Evolutionary conservation across 2,888 invertebrate species (phyloP), one percentile per base, ranked within the genome.

Genomic region (Latheticus oryzae): DNA sequence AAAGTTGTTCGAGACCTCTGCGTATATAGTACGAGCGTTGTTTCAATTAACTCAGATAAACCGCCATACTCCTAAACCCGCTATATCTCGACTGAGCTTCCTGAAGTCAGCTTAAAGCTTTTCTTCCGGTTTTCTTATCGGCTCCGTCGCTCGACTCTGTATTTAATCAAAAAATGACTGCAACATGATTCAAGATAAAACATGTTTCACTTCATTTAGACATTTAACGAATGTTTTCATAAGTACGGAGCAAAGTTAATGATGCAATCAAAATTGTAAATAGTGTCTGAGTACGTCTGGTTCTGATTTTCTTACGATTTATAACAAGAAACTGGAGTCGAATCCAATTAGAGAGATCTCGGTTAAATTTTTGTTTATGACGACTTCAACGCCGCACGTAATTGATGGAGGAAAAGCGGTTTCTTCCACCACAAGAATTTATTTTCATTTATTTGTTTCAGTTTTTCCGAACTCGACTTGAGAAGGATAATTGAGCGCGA

Each of bases 41-140:
- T 68, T 66, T 65, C 65, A 68, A 64, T 68, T 68, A 64, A 61
- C 63, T 40, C 52, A 64, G 56, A 67, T 56, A 67, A 56, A 59
- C 57, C 43, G 40, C 55, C 42, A 42, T 43, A 53, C 47, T 54
- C 35, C 35, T 19, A 45, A 50, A 50, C 52, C 51, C 51, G 43
- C 23, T 24, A 5, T 13, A 33, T 28, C 50, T 42, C 13, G 15
- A 13, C 11, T 40, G 30, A 58, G 60, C 54, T 60, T 60, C 56
- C 54, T 52, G 53, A 45, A 48, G 56, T 47, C 45, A 24, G 59
- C 50, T 58, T 61, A 61, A 40, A 45, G 60, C 53, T 56, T 62
- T 54, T 61, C 61, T 58, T 60, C 55, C 53, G 58, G 43, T 48
- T 58, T n/a, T 58, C 60, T 60, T 63, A 60, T 61, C 61, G 38